Percentiles rank a stretch among this genome's conserved stretches.
Evolutionary conservation across 2,888 invertebrate species (phyloP).

Genomic region (Dolomedes plantarius): DNA sequence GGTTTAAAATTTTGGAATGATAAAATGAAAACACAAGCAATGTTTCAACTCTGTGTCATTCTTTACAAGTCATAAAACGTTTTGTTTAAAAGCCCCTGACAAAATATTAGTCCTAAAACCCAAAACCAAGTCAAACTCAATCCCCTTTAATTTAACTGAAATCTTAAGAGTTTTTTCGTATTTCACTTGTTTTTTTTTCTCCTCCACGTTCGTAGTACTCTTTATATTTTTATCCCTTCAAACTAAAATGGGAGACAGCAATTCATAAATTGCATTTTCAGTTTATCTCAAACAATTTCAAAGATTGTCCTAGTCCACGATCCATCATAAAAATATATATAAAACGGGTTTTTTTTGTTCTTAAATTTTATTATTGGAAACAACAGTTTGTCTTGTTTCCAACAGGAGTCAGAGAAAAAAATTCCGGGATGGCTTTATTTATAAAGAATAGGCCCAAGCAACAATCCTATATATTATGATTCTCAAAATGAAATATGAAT

Average conservation of each 20-base stretch:
- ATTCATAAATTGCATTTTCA: conserved; percentile 70
- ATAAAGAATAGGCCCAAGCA: not conserved
- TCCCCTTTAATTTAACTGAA: conserved; percentile 66
- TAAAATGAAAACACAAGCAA: no score
- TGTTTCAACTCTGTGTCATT: not conserved
- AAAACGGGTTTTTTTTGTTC: conserved; percentile 22
- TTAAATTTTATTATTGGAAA: conserved; percentile 68
- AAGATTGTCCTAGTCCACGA: conserved; percentile 63
- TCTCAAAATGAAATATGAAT: conserved; percentile 20
- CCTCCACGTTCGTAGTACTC: not conserved
- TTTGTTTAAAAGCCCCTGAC: not conserved
- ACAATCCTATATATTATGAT: conserved; percentile 6
- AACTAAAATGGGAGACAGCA: conserved; percentile 56
- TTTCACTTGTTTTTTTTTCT: not conserved
- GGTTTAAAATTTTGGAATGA: no score
- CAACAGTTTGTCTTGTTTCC: conserved; percentile 63
- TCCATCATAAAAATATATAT: conserved; percentile 60
- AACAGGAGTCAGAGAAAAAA: conserved; percentile 39
- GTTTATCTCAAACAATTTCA: conserved; percentile 70
- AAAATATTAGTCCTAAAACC: conserved; percentile 42
- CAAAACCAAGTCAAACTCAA: conserved; percentile 47
- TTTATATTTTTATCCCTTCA: conserved; percentile 7
- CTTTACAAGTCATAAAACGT: conserved; percentile 3
- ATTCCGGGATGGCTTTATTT: conserved; percentile 44
- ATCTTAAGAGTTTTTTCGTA: conserved; percentile 25